A percentile compares a stretch with the other conserved stretches of the same genome.
These are phyloP conservation scores for Meda fulgida DNA, from an alignment of 2,797 vertebrate genomes.

Conservation along the genomic window DNA sequence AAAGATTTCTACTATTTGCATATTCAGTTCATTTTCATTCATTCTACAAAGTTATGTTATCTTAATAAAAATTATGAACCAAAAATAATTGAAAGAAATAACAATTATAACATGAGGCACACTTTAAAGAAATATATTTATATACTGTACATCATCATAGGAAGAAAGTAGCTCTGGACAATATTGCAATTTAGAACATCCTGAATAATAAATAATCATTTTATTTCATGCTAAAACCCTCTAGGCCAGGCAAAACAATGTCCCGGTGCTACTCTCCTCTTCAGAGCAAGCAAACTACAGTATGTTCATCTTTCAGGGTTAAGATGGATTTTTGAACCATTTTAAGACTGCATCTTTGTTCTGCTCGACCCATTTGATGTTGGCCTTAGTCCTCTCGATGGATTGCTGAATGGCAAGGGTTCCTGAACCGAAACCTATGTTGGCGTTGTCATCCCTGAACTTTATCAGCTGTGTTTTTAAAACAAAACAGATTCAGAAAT, in stretches of 20 bases:
- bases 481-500: slow-evolving; percentile 1
- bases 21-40: neutral
- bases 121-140: neutral
- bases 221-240: neutral
- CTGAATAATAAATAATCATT: slow-evolving; percentile 49
- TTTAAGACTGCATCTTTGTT: slow-evolving; percentile 72
- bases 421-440: slow-evolving; percentile 86
- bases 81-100: neutral
- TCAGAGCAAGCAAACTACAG: slow-evolving; percentile 10
- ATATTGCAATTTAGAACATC: neutral
- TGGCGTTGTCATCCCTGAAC: slow-evolving; percentile 81
- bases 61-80: neutral
- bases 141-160: slow-evolving; percentile 27
- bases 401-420: slow-evolving; percentile 89
- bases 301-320: neutral
- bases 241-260: neutral
- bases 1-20: neutral
- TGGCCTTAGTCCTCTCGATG: slow-evolving; percentile 86
- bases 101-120: neutral
- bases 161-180: slow-evolving; percentile 9
- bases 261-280: slow-evolving; percentile 8
- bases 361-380: slow-evolving; percentile 87
- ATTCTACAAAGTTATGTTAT: neutral
- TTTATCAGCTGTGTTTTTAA: slow-evolving; percentile 78
- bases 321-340: slow-evolving; percentile 73